Conservation (phyloP, 1,140 invertebrate species). For the Onthophagus taurus region DNA sequence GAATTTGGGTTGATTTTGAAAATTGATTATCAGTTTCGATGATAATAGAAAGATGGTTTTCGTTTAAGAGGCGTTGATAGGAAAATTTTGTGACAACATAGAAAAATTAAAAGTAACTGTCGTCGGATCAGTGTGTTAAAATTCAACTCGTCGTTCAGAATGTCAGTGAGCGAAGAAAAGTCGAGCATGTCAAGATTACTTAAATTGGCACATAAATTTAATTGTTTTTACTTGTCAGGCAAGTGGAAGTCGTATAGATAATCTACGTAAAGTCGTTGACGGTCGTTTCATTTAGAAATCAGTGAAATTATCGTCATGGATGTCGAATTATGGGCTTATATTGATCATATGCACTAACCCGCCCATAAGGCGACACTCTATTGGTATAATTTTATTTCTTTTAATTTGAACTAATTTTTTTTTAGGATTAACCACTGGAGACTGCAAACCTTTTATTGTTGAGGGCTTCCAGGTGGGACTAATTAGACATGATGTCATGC, state of each 20-base stretch:
- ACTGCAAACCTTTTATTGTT: constrained; percentile 77
- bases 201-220: constrained; percentile 71
- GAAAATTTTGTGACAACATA: too few species aligned
- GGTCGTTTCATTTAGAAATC: constrained; percentile 19
- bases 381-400: constrained; percentile 1
- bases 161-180: constrained; percentile 27
- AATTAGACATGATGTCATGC: constrained; percentile 69
- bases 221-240: constrained; percentile 79
- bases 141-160: constrained; percentile 1
- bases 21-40: too few species aligned
- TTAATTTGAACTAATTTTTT: constrained; percentile 18
- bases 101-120: too few species aligned
- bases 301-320: constrained; percentile 11
- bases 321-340: constrained; percentile 5
- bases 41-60: too few species aligned
- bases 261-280: not conserved
- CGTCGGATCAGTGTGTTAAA: too few species aligned
- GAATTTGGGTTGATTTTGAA: too few species aligned
- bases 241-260: constrained; percentile 26
- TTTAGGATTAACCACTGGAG: constrained; percentile 59
- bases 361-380: too few species aligned
- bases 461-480: constrained; percentile 82
- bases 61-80: too few species aligned
- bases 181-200: constrained; percentile 55
- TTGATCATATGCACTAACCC: constrained; percentile 14